These are phyloP conservation scores for Nomada fabriciana DNA, from an alignment of 2,888 invertebrate species.

Conservation along the genomic window DNA sequence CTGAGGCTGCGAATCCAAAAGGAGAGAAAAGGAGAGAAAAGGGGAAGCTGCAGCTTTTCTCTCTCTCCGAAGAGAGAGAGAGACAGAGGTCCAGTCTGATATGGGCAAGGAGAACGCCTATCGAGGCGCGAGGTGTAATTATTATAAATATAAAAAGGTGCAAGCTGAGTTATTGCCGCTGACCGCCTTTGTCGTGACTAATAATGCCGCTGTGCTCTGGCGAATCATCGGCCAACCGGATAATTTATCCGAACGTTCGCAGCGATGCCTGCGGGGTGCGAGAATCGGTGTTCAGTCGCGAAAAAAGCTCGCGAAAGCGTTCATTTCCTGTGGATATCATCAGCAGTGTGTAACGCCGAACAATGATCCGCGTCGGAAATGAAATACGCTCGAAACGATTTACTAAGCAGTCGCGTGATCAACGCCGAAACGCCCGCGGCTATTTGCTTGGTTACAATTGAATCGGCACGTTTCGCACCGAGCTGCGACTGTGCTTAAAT, in stretches of 20 bases:
- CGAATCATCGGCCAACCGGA: slow-evolving; percentile 54
- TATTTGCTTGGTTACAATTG: slow-evolving; percentile 30
- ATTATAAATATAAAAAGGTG: slow-evolving; percentile 73
- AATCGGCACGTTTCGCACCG: slow-evolving; percentile 20
- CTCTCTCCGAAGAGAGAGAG: background rate
- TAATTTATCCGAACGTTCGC: slow-evolving; percentile 68
- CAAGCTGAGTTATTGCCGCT: slow-evolving; percentile 67
- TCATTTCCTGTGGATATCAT: background rate
- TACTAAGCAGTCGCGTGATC: slow-evolving; percentile 12
- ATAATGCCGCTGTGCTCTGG: slow-evolving; percentile 68
- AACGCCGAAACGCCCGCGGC: slow-evolving; percentile 14
- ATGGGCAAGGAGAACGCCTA: slow-evolving; percentile 32
- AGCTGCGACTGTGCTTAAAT: slow-evolving; percentile 5
- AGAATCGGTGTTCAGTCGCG: slow-evolving; percentile 9
- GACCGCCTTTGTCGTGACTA: slow-evolving; percentile 73
- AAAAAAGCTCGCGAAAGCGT: slow-evolving; percentile 23
- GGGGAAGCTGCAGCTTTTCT: slow-evolving; percentile 2
- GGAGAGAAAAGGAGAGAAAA: slow-evolving; percentile 30
- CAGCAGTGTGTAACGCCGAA: background rate
- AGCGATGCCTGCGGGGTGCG: slow-evolving; percentile 35
- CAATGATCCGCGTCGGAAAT: slow-evolving; percentile 3
- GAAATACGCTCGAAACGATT: slow-evolving; percentile 16
- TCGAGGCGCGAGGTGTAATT: slow-evolving; percentile 66
- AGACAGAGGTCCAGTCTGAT: slow-evolving; percentile 20
- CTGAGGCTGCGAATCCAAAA: slow-evolving; percentile 30